Evolutionary conservation across 1,140 invertebrate species (phyloP).

Genomic region (Episyrphus balteatus): DNA sequence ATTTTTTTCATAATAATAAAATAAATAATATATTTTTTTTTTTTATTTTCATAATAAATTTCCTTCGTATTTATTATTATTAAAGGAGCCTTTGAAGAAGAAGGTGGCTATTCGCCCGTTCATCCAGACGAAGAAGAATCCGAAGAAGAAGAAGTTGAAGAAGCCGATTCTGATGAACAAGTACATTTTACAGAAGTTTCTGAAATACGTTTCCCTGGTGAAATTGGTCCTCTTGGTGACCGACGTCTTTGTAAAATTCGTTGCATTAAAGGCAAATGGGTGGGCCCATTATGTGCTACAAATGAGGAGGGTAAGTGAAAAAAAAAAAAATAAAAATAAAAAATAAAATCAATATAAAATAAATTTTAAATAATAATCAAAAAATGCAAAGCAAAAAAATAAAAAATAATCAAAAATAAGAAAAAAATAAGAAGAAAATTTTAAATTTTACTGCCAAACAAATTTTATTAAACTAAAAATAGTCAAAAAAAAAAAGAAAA

Average conservation of each 20-base stretch:
- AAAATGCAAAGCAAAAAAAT: constrained; percentile 4
- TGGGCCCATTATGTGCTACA: constrained; percentile 56
- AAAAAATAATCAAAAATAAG: background rate
- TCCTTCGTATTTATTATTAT: no score
- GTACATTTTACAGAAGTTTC: constrained; percentile 37
- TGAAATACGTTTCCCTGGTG: constrained; percentile 55
- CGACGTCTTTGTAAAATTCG: constrained; percentile 66
- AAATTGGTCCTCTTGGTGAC: constrained; percentile 54
- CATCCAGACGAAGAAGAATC: constrained; percentile 28
- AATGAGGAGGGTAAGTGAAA: constrained; percentile 38
- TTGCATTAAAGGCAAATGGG: constrained; percentile 68
- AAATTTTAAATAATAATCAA: background rate
- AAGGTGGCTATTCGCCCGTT: constrained; percentile 23
- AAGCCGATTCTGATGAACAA: constrained; percentile 31
- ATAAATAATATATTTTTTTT: no score
- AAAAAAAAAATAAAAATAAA: background rate
- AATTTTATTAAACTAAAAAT: constrained; percentile 7
- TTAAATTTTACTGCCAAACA: background rate
- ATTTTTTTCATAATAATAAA: no score
- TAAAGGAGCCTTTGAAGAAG: constrained; percentile 32
- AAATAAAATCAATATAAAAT: background rate
- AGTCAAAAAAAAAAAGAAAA: constrained; percentile 14
- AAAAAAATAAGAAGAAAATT: background rate
- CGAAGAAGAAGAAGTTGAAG: constrained; percentile 33
- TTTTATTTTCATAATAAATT: no score